phyloP scores from a whole-genome alignment of 2,888 invertebrate species.

The Arenicola marina region DNA sequence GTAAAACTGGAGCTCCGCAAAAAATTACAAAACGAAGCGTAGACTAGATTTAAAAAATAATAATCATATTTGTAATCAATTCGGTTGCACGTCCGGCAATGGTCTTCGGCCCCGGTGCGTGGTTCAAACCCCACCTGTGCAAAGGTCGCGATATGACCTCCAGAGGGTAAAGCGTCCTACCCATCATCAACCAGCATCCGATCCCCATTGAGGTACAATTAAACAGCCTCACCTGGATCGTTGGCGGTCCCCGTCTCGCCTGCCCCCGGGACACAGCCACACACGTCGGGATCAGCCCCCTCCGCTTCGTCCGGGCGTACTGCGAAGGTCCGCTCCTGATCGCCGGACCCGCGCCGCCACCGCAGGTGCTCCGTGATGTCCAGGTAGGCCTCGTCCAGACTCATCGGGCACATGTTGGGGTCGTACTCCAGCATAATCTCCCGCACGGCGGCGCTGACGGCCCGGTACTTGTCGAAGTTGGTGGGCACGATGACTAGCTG shows the following conservation, averaged over 20 bases:
- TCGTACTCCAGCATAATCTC: conserved; percentile 65
- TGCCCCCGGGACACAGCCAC: not conserved
- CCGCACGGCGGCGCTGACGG: conserved; percentile 60
- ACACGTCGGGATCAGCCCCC: not conserved
- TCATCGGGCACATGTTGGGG: conserved; percentile 62
- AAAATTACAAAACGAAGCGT: no score
- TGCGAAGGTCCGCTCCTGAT: conserved; percentile 32
- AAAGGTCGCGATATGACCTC: no score
- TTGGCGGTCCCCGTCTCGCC: not conserved
- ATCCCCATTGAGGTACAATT: no score
- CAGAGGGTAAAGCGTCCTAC: no score
- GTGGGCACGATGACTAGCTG: conserved; percentile 64
- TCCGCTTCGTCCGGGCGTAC: not conserved
- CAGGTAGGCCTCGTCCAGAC: conserved; percentile 68
- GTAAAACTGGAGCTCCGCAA: no score
- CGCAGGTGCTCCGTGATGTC: conserved; percentile 64
- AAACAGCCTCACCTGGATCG: no score
- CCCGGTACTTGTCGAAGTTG: conserved; percentile 65
- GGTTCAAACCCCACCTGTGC: no score
- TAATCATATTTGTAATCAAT: no score
- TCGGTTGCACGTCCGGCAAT: no score
- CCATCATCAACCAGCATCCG: no score
- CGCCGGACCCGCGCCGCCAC: conserved; percentile 36
- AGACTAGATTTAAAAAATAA: no score
- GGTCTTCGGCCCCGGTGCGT: no score